A percentile compares a stretch with the other conserved stretches of the same genome.
phyloP scores from a whole-genome alignment of 2,888 invertebrate genomes.

The Gari tellinella region DNA sequence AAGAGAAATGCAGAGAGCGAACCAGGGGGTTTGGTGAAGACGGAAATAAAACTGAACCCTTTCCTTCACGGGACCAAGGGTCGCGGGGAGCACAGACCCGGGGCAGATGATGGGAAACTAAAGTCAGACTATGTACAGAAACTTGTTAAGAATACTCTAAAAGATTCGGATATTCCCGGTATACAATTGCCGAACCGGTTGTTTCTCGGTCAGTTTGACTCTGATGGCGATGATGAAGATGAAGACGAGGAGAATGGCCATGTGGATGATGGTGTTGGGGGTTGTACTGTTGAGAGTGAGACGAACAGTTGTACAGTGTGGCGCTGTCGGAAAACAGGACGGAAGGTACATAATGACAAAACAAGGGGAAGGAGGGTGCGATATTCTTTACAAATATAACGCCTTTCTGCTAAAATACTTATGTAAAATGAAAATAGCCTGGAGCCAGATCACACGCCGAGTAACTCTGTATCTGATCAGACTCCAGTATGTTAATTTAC shows the following conservation, averaged over 20 bases:
- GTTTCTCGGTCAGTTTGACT: slow-evolving; percentile 58
- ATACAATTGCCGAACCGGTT: slow-evolving; percentile 32
- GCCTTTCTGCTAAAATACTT: too few relatives aligned
- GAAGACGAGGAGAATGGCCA: neutral
- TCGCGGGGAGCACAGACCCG: slow-evolving; percentile 9
- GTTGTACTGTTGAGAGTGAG: slow-evolving; percentile 8
- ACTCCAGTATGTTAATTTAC: too few relatives aligned
- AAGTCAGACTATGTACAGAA: slow-evolving; percentile 41
- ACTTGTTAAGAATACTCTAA: slow-evolving; percentile 50
- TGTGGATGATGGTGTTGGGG: slow-evolving; percentile 27
- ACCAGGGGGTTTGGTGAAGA: slow-evolving; percentile 6
- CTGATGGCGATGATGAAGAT: slow-evolving; percentile 39
- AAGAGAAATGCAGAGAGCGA: slow-evolving; percentile 10
- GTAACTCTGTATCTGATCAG: too few relatives aligned
- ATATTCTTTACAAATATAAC: too few relatives aligned
- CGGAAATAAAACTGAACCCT: slow-evolving; percentile 38
- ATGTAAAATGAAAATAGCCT: neutral
- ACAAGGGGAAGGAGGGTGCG: too few relatives aligned
- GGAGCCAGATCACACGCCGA: too few relatives aligned
- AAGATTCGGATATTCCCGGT: slow-evolving; percentile 22
- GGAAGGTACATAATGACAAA: slow-evolving; percentile 31
- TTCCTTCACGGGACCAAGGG: slow-evolving; percentile 46
- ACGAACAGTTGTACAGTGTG: slow-evolving; percentile 15
- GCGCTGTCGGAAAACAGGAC: slow-evolving; percentile 36
- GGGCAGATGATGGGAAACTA: slow-evolving; percentile 10